Evolutionary conservation across 2,113 vertebrate species (phyloP).

Genomic region (mouse (Mus musculus)): DNA sequence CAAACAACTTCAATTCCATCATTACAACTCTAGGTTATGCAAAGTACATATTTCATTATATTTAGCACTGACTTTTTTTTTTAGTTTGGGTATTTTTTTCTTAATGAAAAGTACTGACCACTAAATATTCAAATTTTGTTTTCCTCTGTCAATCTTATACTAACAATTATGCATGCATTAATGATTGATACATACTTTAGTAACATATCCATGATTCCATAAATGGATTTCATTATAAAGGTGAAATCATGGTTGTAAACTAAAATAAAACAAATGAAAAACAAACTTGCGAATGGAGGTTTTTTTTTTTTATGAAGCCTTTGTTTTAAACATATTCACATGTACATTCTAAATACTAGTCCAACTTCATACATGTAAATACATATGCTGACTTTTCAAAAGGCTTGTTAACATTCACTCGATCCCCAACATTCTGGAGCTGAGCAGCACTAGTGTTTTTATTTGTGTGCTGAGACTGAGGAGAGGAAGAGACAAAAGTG

Average conservation of each 20-base stretch:
- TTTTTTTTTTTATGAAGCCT: background rate
- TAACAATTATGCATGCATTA: background rate
- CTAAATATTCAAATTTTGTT: background rate
- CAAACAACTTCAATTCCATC: background rate
- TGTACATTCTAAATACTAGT: background rate
- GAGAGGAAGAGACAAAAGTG: background rate
- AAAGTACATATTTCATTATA: background rate
- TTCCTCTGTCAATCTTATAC: background rate
- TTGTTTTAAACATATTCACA: background rate
- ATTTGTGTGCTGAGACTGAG: conserved; percentile 22
- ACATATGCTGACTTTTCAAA: background rate
- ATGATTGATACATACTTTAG: background rate
- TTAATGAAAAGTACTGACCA: background rate
- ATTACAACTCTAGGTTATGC: background rate
- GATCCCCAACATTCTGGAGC: background rate
- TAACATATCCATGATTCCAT: background rate
- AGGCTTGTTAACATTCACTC: background rate
- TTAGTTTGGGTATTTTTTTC: background rate
- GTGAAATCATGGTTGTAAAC: background rate
- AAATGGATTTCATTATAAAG: background rate
- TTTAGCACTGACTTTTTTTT: background rate
- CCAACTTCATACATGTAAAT: background rate
- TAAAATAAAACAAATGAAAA: background rate
- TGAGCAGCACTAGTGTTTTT: background rate
- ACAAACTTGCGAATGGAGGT: background rate